Conservation (phyloP, 2,797 vertebrate genomes). For the Saguinus oedipus region DNA sequence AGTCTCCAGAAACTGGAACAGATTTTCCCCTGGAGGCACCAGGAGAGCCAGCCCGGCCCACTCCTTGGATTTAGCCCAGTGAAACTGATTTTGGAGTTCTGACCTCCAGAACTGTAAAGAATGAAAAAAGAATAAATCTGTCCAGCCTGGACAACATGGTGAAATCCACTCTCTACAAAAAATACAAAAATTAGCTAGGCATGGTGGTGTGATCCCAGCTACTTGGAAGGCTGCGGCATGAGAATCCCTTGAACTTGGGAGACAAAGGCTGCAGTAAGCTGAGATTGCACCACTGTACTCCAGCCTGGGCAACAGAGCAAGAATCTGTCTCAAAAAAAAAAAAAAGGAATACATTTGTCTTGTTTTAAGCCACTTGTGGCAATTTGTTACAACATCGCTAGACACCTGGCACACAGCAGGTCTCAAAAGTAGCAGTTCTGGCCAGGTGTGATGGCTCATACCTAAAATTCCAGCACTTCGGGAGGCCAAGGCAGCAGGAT, state of each 20-base stretch:
- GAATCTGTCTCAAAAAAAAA: not conserved
- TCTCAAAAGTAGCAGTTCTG: not conserved
- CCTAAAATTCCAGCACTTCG: not conserved
- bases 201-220: not conserved
- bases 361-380: not conserved
- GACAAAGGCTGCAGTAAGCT: not conserved
- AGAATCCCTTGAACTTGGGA: not conserved
- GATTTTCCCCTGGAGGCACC: not conserved
- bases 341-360: not conserved
- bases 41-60: not conserved
- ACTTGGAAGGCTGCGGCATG: not conserved
- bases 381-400: not conserved
- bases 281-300: not conserved
- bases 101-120: not conserved
- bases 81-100: not conserved
- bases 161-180: not conserved
- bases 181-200: not conserved
- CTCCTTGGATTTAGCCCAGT: not conserved
- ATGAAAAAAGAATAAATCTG: not conserved
- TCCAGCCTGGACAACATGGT: not conserved
- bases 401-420: not conserved
- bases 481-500: not conserved
- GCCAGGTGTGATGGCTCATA: not conserved
- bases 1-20: not conserved
- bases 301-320: not conserved